Percentiles rank a stretch among this genome's conserved stretches.
Conservation (phyloP, 2,797 vertebrate species). For the Podarcis lilfordi region DNA sequence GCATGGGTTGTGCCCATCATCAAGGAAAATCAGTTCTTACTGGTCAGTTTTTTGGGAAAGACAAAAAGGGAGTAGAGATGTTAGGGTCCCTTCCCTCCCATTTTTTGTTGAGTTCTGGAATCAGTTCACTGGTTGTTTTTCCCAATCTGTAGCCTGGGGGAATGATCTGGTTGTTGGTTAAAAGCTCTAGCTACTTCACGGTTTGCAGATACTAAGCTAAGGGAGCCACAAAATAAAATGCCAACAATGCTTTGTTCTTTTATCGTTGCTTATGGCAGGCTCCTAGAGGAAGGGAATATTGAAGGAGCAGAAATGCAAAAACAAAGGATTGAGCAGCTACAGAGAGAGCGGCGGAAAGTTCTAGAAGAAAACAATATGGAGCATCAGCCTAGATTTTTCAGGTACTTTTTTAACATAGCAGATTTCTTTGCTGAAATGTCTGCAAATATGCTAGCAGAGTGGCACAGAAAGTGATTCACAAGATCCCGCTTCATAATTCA, state of each 20-base stretch:
- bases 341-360: constrained; percentile 88
- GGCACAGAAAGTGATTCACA: background rate
- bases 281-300: constrained; percentile 92
- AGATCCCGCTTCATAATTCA: background rate
- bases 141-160: background rate
- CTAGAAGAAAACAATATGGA: constrained; percentile 86
- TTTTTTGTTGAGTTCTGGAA: background rate
- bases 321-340: constrained; percentile 93
- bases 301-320: constrained; percentile 93
- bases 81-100: background rate
- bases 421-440: background rate
- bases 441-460: background rate
- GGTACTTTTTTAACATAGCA: constrained; percentile 74
- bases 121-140: background rate
- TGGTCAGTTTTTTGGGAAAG: background rate
- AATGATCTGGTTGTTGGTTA: background rate
- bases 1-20: background rate
- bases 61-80: background rate
- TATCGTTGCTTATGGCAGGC: constrained; percentile 73
- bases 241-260: background rate
- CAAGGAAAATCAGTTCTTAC: background rate
- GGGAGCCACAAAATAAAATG: background rate
- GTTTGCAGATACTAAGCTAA: background rate
- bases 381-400: constrained; percentile 95
- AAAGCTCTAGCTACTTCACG: background rate